phyloP scores from a whole-genome alignment of 2,797 vertebrate species.

The Coilia nasus region DNA sequence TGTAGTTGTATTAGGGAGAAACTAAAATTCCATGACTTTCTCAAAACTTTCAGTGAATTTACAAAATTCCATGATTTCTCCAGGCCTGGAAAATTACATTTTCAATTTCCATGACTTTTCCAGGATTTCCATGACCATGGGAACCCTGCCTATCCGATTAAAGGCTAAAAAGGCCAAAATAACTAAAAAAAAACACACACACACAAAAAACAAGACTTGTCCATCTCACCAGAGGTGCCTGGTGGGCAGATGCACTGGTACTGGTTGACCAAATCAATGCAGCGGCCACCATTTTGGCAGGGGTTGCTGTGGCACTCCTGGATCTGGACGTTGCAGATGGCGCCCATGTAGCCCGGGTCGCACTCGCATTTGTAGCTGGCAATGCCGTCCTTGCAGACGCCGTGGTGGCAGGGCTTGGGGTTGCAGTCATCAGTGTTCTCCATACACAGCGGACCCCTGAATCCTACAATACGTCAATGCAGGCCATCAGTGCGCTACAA shows the following conservation, averaged over 20 bases:
- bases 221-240: slow-evolving; percentile 82
- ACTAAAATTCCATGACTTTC: too few species aligned
- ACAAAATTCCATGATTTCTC: too few species aligned
- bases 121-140: too few species aligned
- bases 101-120: too few species aligned
- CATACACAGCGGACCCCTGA: slow-evolving; percentile 81
- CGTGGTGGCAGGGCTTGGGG: slow-evolving; percentile 89
- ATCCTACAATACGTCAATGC: slow-evolving; percentile 74
- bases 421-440: slow-evolving; percentile 90
- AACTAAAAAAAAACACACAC: not conserved
- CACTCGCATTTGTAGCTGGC: slow-evolving; percentile 88
- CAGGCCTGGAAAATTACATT: too few species aligned
- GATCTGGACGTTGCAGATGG: slow-evolving; percentile 88
- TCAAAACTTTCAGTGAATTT: too few species aligned
- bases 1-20: too few species aligned
- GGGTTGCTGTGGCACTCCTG: slow-evolving; percentile 91
- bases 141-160: too few species aligned
- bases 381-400: slow-evolving; percentile 87
- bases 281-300: slow-evolving; percentile 89
- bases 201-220: too few species aligned
- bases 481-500: slow-evolving; percentile 13
- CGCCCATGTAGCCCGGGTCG: slow-evolving; percentile 84
- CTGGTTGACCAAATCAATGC: slow-evolving; percentile 87
- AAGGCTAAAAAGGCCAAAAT: too few species aligned
- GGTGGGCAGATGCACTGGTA: slow-evolving; percentile 89